phyloP scores from a whole-genome alignment of 2,888 invertebrate genomes.

The Clusia tigrina region DNA sequence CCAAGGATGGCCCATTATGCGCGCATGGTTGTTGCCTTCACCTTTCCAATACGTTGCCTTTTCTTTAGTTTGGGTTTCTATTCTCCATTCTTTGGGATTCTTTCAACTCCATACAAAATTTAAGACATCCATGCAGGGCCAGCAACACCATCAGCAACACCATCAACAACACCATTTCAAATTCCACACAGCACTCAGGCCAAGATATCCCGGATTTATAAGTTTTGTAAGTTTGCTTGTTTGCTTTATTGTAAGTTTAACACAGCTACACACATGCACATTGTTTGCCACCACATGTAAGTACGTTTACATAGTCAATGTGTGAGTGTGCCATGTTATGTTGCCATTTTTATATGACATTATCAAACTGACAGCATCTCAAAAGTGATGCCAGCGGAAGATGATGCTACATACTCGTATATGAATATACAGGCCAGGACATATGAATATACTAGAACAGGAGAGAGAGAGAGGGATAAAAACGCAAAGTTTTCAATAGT shows the following conservation, averaged over 20 bases:
- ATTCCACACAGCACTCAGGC: slow-evolving; percentile 58
- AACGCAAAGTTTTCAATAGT: too few relatives aligned
- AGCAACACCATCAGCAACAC: slow-evolving; percentile 22
- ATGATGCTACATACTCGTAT: too few relatives aligned
- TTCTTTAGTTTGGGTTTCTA: not conserved
- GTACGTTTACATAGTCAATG: slow-evolving; percentile 6
- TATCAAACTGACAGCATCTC: not conserved
- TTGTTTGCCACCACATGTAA: not conserved
- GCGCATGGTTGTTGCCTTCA: not conserved
- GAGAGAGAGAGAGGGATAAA: too few relatives aligned
- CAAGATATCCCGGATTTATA: slow-evolving; percentile 58
- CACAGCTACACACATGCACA: slow-evolving; percentile 7
- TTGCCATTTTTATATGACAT: slow-evolving; percentile 21
- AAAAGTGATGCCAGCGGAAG: too few relatives aligned
- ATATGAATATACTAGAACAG: too few relatives aligned
- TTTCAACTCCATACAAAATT: not conserved
- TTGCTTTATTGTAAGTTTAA: slow-evolving; percentile 9
- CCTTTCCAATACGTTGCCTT: not conserved
- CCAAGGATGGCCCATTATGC: too few relatives aligned
- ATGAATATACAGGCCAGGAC: too few relatives aligned
- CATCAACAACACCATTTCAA: slow-evolving; percentile 48
- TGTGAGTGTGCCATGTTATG: slow-evolving; percentile 26
- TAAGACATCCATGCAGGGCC: not conserved
- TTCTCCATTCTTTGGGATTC: not conserved
- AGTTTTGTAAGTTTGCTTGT: slow-evolving; percentile 51